Evolutionary conservation across 2,113 vertebrate species (phyloP), one percentile per base, ranked within the genome.

Genomic region (Campylomormyrus numenius): DNA sequence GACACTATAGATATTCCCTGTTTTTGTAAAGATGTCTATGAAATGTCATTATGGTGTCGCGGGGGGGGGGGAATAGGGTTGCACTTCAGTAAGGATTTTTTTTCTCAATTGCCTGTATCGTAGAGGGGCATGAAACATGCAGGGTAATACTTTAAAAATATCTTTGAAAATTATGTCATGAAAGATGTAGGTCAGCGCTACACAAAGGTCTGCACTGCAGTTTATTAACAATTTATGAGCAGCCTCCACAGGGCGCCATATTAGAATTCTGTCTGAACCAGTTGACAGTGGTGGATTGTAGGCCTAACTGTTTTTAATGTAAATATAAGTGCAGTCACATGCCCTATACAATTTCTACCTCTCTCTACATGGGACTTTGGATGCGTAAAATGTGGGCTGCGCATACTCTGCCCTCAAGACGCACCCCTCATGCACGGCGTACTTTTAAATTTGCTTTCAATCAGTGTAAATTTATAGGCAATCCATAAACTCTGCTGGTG

Each of bases 171-270:
- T 66, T 31, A 87, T 31, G 21, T 31, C 49, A 85, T 85, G 15
- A 88, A 62, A 62, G 31, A 95, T 96, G 91, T 94, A 95, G 95
- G 95, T 95, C 94, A 93, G 92, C 89, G 91, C 92, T 24, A 92
- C 93, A 93, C 94, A 95, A 96, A 94, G 94, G 94, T 94, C 95
- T 94, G 94, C 95, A 95, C 93, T 95, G 94, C 95, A 95, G 94
- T 95, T 94, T 94, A 96, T 96, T 96, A 96, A 95, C 92, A 95
- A 96, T 96, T 95, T 95, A 96, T 93, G 92, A 95, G 91, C 91
- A 48, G 90, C 85, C 92, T 93, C 93, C 93, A 91, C 93, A 94
- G 92, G 94, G 91, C 90, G 91, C 92, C 93, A 91, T 91, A 90
- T 91, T 91, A 94, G 93, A 94, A 92, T 93, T 93, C 88, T 39